phyloP scores from a whole-genome alignment of 2,888 invertebrate species.

The Acronicta psi region DNA sequence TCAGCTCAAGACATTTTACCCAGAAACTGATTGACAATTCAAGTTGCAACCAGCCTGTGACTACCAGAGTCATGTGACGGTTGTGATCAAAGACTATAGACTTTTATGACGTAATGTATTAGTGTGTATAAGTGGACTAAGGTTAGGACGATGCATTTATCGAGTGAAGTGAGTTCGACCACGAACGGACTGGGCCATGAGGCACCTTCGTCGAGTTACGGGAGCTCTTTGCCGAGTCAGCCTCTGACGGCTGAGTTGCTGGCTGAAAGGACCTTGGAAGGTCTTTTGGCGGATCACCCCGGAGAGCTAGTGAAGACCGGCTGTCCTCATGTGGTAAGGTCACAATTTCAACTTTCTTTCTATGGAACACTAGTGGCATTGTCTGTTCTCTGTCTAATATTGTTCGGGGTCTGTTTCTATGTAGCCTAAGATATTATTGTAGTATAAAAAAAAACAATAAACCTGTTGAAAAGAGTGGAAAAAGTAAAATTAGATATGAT shows the following conservation, averaged over 20 bases:
- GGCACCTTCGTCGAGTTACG: slow-evolving; percentile 84
- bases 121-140: slow-evolving; percentile 56
- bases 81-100: slow-evolving; percentile 62
- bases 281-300: slow-evolving; percentile 96
- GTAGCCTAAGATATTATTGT: no score
- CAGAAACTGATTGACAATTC: slow-evolving; percentile 27
- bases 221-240: slow-evolving; percentile 84
- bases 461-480: no score
- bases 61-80: slow-evolving; percentile 77
- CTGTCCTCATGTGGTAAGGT: slow-evolving; percentile 95
- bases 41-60: slow-evolving; percentile 38
- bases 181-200: slow-evolving; percentile 88
- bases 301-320: slow-evolving; percentile 98
- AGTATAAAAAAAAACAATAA: no score
- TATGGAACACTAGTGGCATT: no score
- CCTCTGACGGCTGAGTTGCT: slow-evolving; percentile 94
- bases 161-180: slow-evolving; percentile 93
- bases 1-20: slow-evolving; percentile 25
- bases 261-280: slow-evolving; percentile 95
- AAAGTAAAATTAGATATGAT: no score
- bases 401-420: no score
- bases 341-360: background rate
- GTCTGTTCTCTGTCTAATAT: no score
- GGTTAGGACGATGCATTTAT: slow-evolving; percentile 91
- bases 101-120: slow-evolving; percentile 44